phyloP scores from a whole-genome alignment of 2,888 invertebrate genomes.

The Plutella xylostella region DNA sequence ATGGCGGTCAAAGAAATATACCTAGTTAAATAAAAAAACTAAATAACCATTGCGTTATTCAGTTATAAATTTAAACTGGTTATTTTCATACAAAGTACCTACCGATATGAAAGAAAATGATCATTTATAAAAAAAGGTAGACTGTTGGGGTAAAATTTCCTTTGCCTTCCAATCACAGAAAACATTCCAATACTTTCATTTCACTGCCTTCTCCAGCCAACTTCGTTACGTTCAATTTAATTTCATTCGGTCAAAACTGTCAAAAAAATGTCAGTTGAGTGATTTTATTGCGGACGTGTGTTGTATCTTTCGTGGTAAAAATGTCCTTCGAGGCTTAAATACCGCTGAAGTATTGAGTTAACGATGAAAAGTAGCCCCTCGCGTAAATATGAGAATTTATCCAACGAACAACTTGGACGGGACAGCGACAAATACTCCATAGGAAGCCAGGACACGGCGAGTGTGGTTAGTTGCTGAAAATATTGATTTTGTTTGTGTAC shows the following conservation, averaged over 20 bases:
- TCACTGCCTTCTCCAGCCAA: too few relatives aligned
- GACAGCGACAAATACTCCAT: slow-evolving; percentile 63
- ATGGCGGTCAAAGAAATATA: too few relatives aligned
- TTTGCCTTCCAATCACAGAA: too few relatives aligned
- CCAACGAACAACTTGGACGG: slow-evolving; percentile 55
- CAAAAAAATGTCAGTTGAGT: slow-evolving; percentile 4
- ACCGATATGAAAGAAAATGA: too few relatives aligned
- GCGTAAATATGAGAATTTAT: slow-evolving; percentile 63
- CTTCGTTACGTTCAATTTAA: slow-evolving; percentile 8
- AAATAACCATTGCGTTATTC: too few relatives aligned
- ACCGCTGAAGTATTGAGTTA: slow-evolving; percentile 42
- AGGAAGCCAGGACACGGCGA: slow-evolving; percentile 65
- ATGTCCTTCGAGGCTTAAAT: slow-evolving; percentile 53
- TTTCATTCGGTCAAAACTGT: slow-evolving; percentile 9
- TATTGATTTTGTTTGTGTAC: slow-evolving; percentile 64
- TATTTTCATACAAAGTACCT: too few relatives aligned
- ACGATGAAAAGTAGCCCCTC: slow-evolving; percentile 67
- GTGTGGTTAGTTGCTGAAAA: slow-evolving; percentile 59
- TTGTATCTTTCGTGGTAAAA: slow-evolving; percentile 40
- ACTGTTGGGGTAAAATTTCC: too few relatives aligned
- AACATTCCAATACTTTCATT: too few relatives aligned
- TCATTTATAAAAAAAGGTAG: too few relatives aligned
- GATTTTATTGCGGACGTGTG: slow-evolving; percentile 28
- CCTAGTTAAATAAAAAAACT: too few relatives aligned
- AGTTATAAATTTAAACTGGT: too few relatives aligned